Percentiles rank a stretch among this genome's conserved stretches.
phyloP scores from a whole-genome alignment of 2,113 vertebrate species.

The Arvicanthis niloticus region DNA sequence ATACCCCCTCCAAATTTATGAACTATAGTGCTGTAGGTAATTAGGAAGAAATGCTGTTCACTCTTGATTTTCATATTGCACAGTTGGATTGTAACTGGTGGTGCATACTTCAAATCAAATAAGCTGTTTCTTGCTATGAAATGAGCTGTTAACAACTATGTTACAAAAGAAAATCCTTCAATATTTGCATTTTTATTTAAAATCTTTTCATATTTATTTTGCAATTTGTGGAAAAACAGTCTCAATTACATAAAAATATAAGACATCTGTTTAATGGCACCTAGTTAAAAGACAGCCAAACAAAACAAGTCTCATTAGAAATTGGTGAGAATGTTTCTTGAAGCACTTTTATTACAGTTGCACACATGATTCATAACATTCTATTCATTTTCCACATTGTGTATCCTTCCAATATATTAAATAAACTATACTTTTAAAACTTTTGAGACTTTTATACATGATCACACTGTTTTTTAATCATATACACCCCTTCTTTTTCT shows the following conservation, averaged over 20 bases:
- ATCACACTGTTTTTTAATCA: not conserved
- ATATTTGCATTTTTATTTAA: not conserved
- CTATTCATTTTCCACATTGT: too few species aligned
- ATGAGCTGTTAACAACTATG: not conserved
- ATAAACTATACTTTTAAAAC: not conserved
- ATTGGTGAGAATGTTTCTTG: not conserved
- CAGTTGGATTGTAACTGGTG: not conserved
- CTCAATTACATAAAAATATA: not conserved
- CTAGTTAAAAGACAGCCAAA: not conserved
- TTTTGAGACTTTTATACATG: not conserved
- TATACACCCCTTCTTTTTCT: not conserved
- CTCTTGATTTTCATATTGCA: not conserved
- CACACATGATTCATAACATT: rapidly evolving
- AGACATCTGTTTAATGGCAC: not conserved
- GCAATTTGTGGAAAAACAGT: not conserved
- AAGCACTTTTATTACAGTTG: not conserved
- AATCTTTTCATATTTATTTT: not conserved
- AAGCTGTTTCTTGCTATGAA: not conserved
- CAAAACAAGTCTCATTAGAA: not conserved
- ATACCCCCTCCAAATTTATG: not conserved
- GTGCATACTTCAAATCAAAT: not conserved
- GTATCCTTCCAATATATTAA: not conserved
- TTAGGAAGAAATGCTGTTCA: not conserved
- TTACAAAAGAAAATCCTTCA: not conserved
- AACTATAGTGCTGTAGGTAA: not conserved